Evolutionary conservation across 2,888 invertebrate genomes (phyloP), one percentile per base, ranked within the genome.

Genomic region (Dolichomitus sp.): DNA sequence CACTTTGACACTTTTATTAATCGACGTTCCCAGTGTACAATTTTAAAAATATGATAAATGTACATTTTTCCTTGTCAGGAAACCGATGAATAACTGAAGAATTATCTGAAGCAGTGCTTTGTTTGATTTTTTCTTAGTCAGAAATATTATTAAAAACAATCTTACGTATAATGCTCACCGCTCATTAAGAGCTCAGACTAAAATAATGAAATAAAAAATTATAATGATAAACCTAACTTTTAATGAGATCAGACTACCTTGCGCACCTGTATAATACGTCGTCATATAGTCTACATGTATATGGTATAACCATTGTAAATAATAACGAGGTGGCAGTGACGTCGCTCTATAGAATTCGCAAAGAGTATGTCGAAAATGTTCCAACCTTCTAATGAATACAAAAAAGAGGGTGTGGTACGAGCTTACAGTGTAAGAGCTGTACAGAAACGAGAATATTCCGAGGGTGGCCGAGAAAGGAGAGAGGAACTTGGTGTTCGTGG

Each of bases 141-240:
- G 12, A 42, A 2, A 27, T 52, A 70, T 52, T 27, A 61, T 33
- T n/a, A 40, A 61, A 59, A 33, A 33, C 30, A 59, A n/a, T 33
- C 33, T 7, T 17, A 30, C 30, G 7, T n/a, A 0, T n/a, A 48
- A 17, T 48, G 27, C 48, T n/a, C 27, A 11, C 48, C 6, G 66
- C 50, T 68, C 66, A 68, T 68, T 68, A 50, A 68, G 50, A n/a
- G 4, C 9, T 40, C 9, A 37, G 52, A 52, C 23, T 23, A 72
- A 42, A 19, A 42, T 27, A 12, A 59, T 45, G 3, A 45, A 50
- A 50, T 50, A 30, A 33, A 69, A 37, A 7, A 54, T 42, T 2
- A 59, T 59, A 63, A 69, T 19, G 74, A 82, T 69, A 81, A 73
- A 37, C n/a, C 33, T 17, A 73, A 61, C 54, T 70, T 50, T 78